Evolutionary conservation across 2,113 vertebrate genomes (phyloP), one percentile per base, ranked within the genome.

Genomic region (Oreotragus oreotragus): DNA sequence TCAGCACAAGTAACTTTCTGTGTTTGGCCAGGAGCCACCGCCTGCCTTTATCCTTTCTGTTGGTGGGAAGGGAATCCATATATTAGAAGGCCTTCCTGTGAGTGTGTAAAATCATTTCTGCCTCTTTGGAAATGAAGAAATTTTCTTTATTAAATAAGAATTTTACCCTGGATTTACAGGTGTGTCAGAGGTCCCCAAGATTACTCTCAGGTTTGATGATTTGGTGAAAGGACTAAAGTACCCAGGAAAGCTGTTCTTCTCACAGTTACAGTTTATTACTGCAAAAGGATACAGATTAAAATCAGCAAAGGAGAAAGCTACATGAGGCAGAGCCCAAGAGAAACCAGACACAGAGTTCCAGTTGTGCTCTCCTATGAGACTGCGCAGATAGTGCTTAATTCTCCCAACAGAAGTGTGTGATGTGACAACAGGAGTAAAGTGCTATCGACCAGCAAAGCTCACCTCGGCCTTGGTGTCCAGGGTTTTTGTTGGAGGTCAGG

Each of bases 61-160:
- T 92, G 16, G 25, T 92, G 23, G 5, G 15, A 96, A 89, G 19
- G 30, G 70, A 97, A 85, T 64, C 77, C 57, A 84, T 15, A 17
- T 73, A 70, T 36, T 97, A 73, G 51, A 66, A 94, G 57, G 66
- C 51, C 43, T 91, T 80, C 21, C 81, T 88, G 0, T 92, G 51
- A 90, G 13, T 85, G 1, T 62, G 4, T 80, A 58, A 15, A 73
- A 49, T 49, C 85, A 6, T 94, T 81, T 64, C 51, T 95, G 14
- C 57, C 36, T 96, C 39, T 97, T 96, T 83, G 53, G 36, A 91
- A 97, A 76, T 95, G 17, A 84, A 94, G 51, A 88, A 92, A 90
- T 89, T 51, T 15, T 17, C 43, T 94, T 95, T 88, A 84, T 76
- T 84, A 93, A 83, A 62, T 94, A 88, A 57, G 33, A 81, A 91